These are phyloP conservation scores for Anoncus sp. DNA, from an alignment of 2,888 invertebrate species.

Conservation along the genomic window DNA sequence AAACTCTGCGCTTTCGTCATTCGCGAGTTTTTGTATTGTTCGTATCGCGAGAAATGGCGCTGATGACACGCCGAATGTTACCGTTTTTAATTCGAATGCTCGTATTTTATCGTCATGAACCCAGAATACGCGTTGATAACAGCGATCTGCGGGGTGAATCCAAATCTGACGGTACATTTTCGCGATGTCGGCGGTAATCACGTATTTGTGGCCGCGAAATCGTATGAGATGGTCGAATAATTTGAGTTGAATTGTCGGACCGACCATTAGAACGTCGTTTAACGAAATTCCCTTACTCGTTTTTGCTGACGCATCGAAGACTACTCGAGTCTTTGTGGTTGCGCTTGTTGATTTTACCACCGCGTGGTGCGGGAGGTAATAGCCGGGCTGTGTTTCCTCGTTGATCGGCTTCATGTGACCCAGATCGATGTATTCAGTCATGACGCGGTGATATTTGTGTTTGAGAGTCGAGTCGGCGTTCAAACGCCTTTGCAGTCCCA, in stretches of 20 bases:
- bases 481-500: constrained; percentile 4
- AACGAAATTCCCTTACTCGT: constrained; percentile 24
- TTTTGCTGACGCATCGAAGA: constrained; percentile 43
- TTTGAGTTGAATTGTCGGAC: constrained; percentile 50
- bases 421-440: constrained; percentile 34
- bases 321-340: constrained; percentile 35
- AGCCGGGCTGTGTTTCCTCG: constrained; percentile 18
- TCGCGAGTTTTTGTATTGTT: constrained; percentile 50
- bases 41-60: constrained; percentile 58
- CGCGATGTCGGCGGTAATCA: constrained; percentile 55
- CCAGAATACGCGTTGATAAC: constrained; percentile 54
- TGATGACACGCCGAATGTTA: constrained; percentile 54
- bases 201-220: constrained; percentile 45
- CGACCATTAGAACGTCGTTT: constrained; percentile 39
- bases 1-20: constrained; percentile 57
- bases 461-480: constrained; percentile 15
- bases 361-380: constrained; percentile 43
- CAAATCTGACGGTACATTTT: constrained; percentile 55
- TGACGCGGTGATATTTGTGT: constrained; percentile 25
- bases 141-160: constrained; percentile 40
- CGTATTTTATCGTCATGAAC: neutral
- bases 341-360: constrained; percentile 31
- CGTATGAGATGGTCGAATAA: constrained; percentile 39
- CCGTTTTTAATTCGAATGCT: constrained; percentile 43
- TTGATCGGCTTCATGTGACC: constrained; percentile 26